Evolutionary conservation across 2,888 invertebrate species (phyloP), one percentile per base, ranked within the genome.

Genomic region (Drosophila nigricruria): DNA sequence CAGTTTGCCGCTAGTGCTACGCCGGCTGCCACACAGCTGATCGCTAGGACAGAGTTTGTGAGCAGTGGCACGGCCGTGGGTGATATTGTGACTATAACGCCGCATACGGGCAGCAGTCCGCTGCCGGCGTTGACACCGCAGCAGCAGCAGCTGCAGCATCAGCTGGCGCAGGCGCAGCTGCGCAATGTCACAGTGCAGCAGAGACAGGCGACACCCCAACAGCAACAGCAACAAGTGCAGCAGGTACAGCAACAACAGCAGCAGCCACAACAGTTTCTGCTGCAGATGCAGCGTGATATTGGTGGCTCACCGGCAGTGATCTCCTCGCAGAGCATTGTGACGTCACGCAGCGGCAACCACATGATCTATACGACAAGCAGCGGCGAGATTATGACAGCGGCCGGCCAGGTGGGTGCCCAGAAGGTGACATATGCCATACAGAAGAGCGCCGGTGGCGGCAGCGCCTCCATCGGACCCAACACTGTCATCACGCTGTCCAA

Each of bases 401-500:
- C 85, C 0, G 57, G 74, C 10, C 65, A 79, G 5, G 81, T 81
- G 54, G 45, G 82, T 77, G 47, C 84, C 5, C 92, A 92, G 56
- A 92, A 92, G 70, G 90, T 92, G n/a, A 90, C 91, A 14, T 89
- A 92, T 71, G 83, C 84, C 69, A 82, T 86, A 68, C 86, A 86
- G 59, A 86, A 86, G 59, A 68, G 84, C 30, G 56, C 70, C 30
- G 73, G 71, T 0, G 67, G 88, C 60, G 59, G 80, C 67, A 77
- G 77, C 73, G 57, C 82, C 12, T 79, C 82, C 50, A 82, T 90
- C 34, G 91, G 82, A 23, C 88, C 91, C 72, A 88, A 89, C 68
- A 89, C 92, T 3, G 91, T 92, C 34, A 91, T 92, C 38, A 92
- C 92, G 12, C 72, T 92, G 52, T 90, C 91, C 47, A 92, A 92